These are phyloP conservation scores for Botia almorhae DNA, from an alignment of 2,797 vertebrate species.

Conservation along the genomic window DNA sequence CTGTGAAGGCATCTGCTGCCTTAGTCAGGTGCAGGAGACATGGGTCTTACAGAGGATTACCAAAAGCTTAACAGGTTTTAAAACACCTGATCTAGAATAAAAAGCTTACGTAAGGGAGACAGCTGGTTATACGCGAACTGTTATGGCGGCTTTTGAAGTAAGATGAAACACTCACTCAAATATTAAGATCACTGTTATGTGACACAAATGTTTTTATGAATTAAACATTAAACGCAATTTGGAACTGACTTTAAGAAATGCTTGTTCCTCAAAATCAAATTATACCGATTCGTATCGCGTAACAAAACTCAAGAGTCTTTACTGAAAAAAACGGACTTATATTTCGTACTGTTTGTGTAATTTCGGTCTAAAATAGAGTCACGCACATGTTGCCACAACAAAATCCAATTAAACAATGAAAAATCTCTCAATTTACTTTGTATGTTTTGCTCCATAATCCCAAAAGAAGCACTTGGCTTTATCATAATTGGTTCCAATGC, in stretches of 20 bases:
- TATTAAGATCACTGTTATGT: neutral
- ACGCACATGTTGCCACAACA: constrained; percentile 64
- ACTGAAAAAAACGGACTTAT: constrained; percentile 32
- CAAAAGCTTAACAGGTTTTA: constrained; percentile 41
- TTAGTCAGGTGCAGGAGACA: constrained; percentile 23
- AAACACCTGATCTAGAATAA: constrained; percentile 30
- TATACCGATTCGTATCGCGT: neutral
- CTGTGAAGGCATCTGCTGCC: constrained; percentile 9
- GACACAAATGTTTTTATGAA: neutral
- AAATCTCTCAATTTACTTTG: constrained; percentile 65
- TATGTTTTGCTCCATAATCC: constrained; percentile 56
- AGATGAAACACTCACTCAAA: constrained; percentile 4
- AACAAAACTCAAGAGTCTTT: constrained; percentile 22
- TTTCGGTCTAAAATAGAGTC: constrained; percentile 67
- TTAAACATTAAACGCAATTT: neutral
- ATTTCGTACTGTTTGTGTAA: constrained; percentile 58
- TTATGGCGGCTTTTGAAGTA: neutral
- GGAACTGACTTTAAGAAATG: neutral
- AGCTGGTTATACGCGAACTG: neutral
- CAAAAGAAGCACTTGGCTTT: constrained; percentile 66
- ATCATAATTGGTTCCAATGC: constrained; percentile 81
- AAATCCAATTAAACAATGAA: constrained; percentile 71
- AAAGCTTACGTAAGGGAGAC: constrained; percentile 21
- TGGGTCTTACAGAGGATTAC: constrained; percentile 50
- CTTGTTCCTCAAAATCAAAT: constrained; percentile 18